Conservation (phyloP, 2,888 invertebrate species). For the Eupsilia transversa region DNA sequence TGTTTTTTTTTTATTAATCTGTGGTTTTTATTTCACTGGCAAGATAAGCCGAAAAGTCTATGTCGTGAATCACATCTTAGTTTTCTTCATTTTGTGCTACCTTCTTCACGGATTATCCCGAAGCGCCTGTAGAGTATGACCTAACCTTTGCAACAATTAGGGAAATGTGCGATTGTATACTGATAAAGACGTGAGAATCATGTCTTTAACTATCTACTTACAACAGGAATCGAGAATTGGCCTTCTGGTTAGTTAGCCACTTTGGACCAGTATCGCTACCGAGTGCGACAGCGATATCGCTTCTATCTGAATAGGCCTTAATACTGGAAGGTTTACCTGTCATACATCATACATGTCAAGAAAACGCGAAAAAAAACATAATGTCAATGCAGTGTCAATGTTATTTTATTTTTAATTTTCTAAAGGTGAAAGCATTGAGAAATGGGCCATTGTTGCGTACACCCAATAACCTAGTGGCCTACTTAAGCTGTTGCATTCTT, state of each 20-base stretch:
- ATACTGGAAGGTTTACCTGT: background rate
- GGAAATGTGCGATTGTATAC: too few relatives aligned
- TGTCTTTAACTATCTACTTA: too few relatives aligned
- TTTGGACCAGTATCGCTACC: too few relatives aligned
- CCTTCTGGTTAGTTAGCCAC: too few relatives aligned
- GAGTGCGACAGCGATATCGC: too few relatives aligned
- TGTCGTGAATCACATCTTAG: background rate
- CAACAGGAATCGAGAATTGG: too few relatives aligned
- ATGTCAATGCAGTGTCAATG: constrained; percentile 54
- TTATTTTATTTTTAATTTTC: constrained; percentile 27
- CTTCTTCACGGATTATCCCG: background rate
- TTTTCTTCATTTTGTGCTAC: background rate
- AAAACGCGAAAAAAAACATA: constrained; percentile 11
- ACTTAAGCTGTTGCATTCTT: constrained; percentile 41
- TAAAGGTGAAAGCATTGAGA: constrained; percentile 31
- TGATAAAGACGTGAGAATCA: too few relatives aligned
- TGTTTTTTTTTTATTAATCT: too few relatives aligned
- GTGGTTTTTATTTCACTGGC: background rate
- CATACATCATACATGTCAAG: background rate
- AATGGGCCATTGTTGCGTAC: constrained; percentile 29
- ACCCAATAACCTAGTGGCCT: constrained; percentile 48
- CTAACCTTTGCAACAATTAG: too few relatives aligned
- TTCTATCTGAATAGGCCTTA: too few relatives aligned
- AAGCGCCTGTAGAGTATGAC: background rate
- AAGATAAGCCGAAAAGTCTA: background rate